A percentile compares a stretch with the other conserved stretches of the same genome.
phyloP scores from a whole-genome alignment of 1,140 invertebrate genomes.

The Augochlora pura region DNA sequence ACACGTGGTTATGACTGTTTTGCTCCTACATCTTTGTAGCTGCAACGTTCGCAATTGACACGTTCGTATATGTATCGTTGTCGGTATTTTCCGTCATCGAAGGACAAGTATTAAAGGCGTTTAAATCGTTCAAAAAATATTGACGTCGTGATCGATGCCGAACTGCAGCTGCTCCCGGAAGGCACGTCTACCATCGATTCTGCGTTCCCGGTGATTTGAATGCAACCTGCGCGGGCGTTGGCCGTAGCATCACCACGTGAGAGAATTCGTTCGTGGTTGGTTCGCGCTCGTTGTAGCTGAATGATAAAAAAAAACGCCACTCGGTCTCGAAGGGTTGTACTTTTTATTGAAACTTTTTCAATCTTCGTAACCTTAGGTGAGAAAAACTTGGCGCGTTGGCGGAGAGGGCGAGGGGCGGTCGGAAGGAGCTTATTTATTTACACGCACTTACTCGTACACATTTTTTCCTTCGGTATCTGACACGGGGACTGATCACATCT shows the following conservation, averaged over 20 bases:
- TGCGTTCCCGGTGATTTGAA: slow-evolving; percentile 62
- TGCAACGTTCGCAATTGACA: too few species aligned
- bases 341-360: slow-evolving; percentile 76
- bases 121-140: too few species aligned
- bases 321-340: slow-evolving; percentile 70
- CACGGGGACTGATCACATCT: slow-evolving; percentile 55
- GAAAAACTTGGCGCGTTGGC: slow-evolving; percentile 33
- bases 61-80: too few species aligned
- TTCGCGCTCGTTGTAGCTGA: neutral
- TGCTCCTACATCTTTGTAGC: too few species aligned
- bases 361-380: slow-evolving; percentile 68
- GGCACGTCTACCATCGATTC: slow-evolving; percentile 40
- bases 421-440: slow-evolving; percentile 72
- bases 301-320: slow-evolving; percentile 22
- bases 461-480: slow-evolving; percentile 59
- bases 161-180: slow-evolving; percentile 30
- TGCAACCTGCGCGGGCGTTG: slow-evolving; percentile 45
- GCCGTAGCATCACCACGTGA: neutral
- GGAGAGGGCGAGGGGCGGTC: slow-evolving; percentile 42
- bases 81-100: too few species aligned
- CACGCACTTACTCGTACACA: slow-evolving; percentile 70
- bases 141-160: neutral
- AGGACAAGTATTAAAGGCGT: too few species aligned
- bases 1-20: too few species aligned
- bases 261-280: slow-evolving; percentile 20